These are phyloP conservation scores for Microtus montanus DNA, from an alignment of 2,113 vertebrate genomes.

Conservation along the genomic window DNA sequence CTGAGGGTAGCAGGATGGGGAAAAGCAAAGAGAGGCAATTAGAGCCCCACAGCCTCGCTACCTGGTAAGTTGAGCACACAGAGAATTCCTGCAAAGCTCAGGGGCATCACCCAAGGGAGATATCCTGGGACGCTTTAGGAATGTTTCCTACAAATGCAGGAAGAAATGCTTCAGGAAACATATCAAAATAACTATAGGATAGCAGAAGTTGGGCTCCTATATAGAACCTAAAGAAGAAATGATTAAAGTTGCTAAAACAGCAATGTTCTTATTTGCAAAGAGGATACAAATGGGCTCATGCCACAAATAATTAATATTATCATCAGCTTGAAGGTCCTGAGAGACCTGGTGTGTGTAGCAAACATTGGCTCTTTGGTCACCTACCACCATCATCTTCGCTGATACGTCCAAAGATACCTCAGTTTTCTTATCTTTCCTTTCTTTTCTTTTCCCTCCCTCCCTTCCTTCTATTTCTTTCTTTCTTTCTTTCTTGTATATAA, in stretches of 20 bases:
- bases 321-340: not conserved
- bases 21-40: not conserved
- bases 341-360: rapidly evolving
- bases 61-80: not conserved
- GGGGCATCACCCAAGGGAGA: not conserved
- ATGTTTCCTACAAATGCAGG: not conserved
- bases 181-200: not conserved
- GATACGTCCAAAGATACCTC: not conserved
- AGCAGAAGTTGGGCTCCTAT: not conserved
- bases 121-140: not conserved
- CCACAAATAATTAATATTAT: not conserved
- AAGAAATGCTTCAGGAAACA: not conserved
- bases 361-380: not conserved
- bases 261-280: not conserved
- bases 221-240: not conserved
- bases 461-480: too few species aligned
- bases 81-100: not conserved
- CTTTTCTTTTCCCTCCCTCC: too few species aligned
- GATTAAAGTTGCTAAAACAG: not conserved
- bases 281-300: not conserved
- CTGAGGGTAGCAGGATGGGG: not conserved
- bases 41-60: not conserved
- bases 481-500: not conserved
- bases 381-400: not conserved
- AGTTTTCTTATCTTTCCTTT: not conserved